Base-by-base conservation (phyloP, 2,797 vertebrate genomes). In the Silurus lanzhouensis region DNA sequence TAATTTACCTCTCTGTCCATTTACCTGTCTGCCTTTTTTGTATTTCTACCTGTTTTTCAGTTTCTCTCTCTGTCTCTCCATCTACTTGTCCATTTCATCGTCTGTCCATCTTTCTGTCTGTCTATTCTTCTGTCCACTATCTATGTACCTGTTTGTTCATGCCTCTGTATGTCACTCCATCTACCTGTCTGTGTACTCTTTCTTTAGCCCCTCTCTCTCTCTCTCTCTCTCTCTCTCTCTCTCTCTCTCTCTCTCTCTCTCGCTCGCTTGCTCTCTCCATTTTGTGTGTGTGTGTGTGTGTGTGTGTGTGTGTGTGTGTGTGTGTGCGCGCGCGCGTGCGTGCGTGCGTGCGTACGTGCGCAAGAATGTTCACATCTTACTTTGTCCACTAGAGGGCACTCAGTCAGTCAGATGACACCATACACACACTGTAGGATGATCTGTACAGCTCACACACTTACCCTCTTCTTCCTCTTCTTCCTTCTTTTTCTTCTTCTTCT, bases 321-420 rank as follows among this genome's bases (percentile, higher is more conserved):
- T 38, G 31, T 20, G 38, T 13, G 44, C 1, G 22, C 12, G 22
- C 13, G 20, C 6, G 22, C 44, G 38, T 71, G 68, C 5, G 15
- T 44, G 70, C 8, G 20, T 46, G 48, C n/a, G 48, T 57, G 48
- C 17, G 48, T 7, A 12, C 6, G 46, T 7, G 48, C 0, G 14
- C 5, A 15, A 15, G 12, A 5, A 19, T 1, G 6, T 19, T 48
- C 15, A 0, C 4, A 60, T 88, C 79, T 63, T 5, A 64, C 10
- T 89, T 88, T 94, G 93, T 94, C 96, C 97, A 95, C 97, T 97
- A 98, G 97, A 97, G 97, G 97, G 97, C 96, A 77, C 75, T 77
- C 15, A 77, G 14, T 58, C 52, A 57, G 74, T 19, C 74, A 76
- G 25, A 25, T 76, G 52, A 76, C 52, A 77, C 55, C 0, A 9